Base-by-base conservation (phyloP, 92 coral and sea anemone species). In the Phenganax subtilis region DNA sequence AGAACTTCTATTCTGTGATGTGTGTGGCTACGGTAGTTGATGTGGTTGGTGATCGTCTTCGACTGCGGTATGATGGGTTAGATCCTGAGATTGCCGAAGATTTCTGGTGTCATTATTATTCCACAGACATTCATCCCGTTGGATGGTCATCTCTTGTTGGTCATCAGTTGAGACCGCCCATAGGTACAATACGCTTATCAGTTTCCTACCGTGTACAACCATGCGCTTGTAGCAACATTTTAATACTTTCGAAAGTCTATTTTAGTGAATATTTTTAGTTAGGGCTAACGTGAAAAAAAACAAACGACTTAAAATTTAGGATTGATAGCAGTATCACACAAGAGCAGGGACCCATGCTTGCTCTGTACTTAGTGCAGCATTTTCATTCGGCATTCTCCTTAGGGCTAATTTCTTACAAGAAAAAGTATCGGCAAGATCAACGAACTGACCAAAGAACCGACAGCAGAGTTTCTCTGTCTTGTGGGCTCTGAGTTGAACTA, bases 121-220 rank as follows among this genome's bases (percentile, higher is more conserved):
- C 98, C 6, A 87, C 98, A 7, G 98, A 94, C 84, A 94, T 94
- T 57, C 98, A 94, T 76, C 98, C 98, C 12, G 92, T 94, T 37
- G 98, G 98, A 53, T 94, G 98, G 98, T 94, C 98, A 10, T 94
- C 98, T 0, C 89, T 94, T 28, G 98, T 94, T 37, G 97, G 97
- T 7, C 98, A 94, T 86, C 92, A 97, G 12, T 80, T 94, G 25
- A 97, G 91, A 77, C 98, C 98, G 0, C 98, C 98, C 37, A 91
- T 94, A 51, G 98, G 98, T 94, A 65, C 3, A 29, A 8, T 70
- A 27, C 16, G 55, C 0, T 15, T 30, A 20, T 69, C 55, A 69
- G 7, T 31, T 69, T 16, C 9, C 31, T 7, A 30, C 53, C 55
- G n/a, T 14, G 16, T 1, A 59, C 25, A 20, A 14, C 16, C 7